Evolutionary conservation across 1,140 invertebrate genomes (phyloP), one percentile per base, ranked within the genome.

Genomic region (Pygmarrhopalites habei): DNA sequence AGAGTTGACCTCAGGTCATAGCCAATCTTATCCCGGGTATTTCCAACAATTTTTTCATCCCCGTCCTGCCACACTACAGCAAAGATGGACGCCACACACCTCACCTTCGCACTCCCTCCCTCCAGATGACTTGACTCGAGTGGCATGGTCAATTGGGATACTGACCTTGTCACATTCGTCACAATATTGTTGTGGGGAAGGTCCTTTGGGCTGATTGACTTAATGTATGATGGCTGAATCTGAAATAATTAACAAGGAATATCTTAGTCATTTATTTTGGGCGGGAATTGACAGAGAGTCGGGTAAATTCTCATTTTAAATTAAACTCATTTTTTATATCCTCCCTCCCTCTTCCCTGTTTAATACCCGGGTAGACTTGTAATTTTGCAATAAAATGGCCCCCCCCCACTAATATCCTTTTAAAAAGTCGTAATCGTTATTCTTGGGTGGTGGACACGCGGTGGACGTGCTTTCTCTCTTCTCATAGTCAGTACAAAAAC

Each of bases 11-110:
- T 43, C 5, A 65, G 47, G 32, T 61, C 64, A 46, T 32, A 1
- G 12, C 35, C 29, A 29, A 46, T 43, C 25, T 59, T 66, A 26
- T 64, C 53, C 49, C 60, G 29, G 2, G 59, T 53, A 25, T 41
- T 64, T 1, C 62, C 60, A 21, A 70, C 60, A 43, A 58, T 64
- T 26, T 53, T 60, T 44, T 70, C 68, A 58, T 67, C 63, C 23
- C 65, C 62, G 41, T 67, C 68, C 28, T 67, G 65, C 65, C 65
- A 67, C 58, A 66, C 64, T 17, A 61, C 46, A 39, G 62, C 64
- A 12, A 63, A 58, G 30, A 67, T 65, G 25, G 41, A 65, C 3
- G 68, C 66, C 43, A 65, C 55, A 49, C 69, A 70, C 4, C 66
- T 55, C 14, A 70, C 61, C 46, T 70, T 70, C 1, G 69, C 63